phyloP scores from a whole-genome alignment of 2,113 vertebrate genomes.

The Lonchura striata region DNA sequence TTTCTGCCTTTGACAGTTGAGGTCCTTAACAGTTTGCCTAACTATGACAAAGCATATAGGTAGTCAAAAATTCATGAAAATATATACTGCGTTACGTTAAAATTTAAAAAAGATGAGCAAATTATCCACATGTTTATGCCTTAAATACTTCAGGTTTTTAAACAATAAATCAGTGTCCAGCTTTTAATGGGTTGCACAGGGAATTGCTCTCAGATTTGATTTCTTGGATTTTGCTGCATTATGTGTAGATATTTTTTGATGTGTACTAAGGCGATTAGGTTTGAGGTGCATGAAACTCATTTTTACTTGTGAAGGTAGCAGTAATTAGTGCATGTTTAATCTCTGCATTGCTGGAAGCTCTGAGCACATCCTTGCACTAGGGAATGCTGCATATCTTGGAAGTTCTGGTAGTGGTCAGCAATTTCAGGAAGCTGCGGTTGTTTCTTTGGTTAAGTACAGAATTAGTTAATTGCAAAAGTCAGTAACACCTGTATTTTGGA shows the following conservation, averaged over 20 bases:
- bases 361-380: background rate
- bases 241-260: background rate
- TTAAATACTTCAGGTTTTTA: background rate
- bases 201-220: background rate
- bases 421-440: background rate
- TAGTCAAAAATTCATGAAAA: background rate
- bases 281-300: background rate
- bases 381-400: background rate
- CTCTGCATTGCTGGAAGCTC: background rate
- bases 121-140: background rate
- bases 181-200: background rate
- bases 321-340: background rate
- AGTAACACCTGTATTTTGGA: background rate
- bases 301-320: background rate
- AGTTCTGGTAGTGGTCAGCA: background rate
- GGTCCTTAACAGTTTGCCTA: background rate
- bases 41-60: background rate
- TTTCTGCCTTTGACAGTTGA: background rate
- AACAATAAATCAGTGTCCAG: background rate
- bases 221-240: background rate
- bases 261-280: background rate
- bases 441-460: background rate
- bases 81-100: background rate
- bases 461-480: background rate
- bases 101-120: background rate